Evolutionary conservation across 1,140 invertebrate species (phyloP), one percentile per base, ranked within the genome.

Genomic region (Zaprionus capensis): DNA sequence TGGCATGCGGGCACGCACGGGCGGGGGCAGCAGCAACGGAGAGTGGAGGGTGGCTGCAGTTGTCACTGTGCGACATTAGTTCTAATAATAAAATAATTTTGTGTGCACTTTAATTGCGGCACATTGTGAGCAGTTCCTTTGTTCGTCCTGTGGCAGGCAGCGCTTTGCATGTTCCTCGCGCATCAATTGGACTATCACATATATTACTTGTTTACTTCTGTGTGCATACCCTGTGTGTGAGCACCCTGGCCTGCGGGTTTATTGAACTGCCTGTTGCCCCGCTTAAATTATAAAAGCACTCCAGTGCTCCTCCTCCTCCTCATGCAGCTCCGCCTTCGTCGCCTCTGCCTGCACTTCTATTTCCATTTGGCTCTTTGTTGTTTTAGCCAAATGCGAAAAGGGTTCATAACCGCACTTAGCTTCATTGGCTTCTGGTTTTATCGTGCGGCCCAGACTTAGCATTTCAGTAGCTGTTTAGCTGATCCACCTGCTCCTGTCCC

Each of bases 321-420:
- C 31, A 2, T 34, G 0, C 46, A 2, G 28, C 53, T 38, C 63
- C 5, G 36, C 58, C 58, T 76, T n/a, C 41, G 38, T n/a, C 41
- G 41, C 41, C 28, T 53, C 62, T 26, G 46, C 69, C 69, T 36
- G 20, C 69, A 46, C 28, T 51, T 71, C 53, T 44, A 46, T 66
- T 71, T 59, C 64, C 69, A 63, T 76, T 73, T 56, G 61, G 69
- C 73, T 71, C 82, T 82, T 82, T 78, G 80, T 82, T 82, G 80
- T 76, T 65, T 57, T 28, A 71, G 59, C 64, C 75, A 87, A 87
- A 88, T 87, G 84, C 75, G 84, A 87, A 87, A 87, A 87, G 84
- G 84, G 84, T 87, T 87, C 84, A 88, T 88, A 87, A 88, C 84
- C 84, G 84, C 84, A 87, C 84, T 87, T 88, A 87, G 85, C 84